phyloP scores from a whole-genome alignment of 2,797 vertebrate species.

The Arrhamphus sclerolepis region DNA sequence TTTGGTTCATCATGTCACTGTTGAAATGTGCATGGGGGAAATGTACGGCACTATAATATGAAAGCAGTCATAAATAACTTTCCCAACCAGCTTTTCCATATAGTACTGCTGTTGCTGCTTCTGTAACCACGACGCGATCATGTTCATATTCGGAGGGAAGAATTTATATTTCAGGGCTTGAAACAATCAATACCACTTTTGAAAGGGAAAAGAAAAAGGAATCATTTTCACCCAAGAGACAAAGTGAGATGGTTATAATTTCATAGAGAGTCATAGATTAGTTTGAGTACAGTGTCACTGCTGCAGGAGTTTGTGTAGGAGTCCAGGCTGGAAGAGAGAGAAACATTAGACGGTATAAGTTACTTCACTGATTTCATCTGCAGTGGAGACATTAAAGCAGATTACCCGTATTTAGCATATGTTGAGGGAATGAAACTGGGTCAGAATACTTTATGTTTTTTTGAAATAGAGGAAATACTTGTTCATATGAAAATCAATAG shows the following conservation, averaged over 20 bases:
- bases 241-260: not conserved
- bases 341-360: not conserved
- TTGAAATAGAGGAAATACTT: not conserved
- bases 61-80: not conserved
- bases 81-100: not conserved
- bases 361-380: not conserved
- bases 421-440: not conserved
- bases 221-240: not conserved
- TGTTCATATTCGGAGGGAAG: not conserved
- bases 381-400: not conserved
- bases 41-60: constrained; percentile 7
- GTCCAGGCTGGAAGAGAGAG: not conserved
- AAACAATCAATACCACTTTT: not conserved
- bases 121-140: not conserved
- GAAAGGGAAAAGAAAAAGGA: not conserved
- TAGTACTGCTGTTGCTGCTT: not conserved
- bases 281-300: constrained; percentile 1
- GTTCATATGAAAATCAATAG: not conserved
- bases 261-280: constrained; percentile 1
- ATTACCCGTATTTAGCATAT: not conserved
- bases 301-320: not conserved
- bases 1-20: constrained; percentile 18
- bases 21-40: not conserved
- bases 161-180: not conserved
- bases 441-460: not conserved